A percentile compares a stretch with the other conserved stretches of the same genome.
Evolutionary conservation across 2,888 invertebrate genomes (phyloP).

Genomic region (Salpingus planirostris): DNA sequence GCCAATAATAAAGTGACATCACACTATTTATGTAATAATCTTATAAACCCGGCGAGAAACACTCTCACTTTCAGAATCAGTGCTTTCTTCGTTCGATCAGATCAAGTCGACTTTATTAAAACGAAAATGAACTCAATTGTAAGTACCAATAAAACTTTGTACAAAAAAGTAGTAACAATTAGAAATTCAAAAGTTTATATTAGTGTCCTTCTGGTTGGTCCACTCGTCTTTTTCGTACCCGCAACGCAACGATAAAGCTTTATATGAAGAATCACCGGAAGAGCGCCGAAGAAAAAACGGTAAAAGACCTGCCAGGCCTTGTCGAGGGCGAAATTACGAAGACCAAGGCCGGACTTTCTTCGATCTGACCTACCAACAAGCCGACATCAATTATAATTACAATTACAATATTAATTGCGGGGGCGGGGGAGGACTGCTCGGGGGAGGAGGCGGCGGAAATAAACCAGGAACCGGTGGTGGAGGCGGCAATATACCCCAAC

Average conservation of each 20-base stretch:
- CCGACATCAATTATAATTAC: conserved; percentile 26
- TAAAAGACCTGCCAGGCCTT: conserved; percentile 5
- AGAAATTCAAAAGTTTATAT: too few relatives aligned
- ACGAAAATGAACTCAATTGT: too few relatives aligned
- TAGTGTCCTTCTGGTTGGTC: too few relatives aligned
- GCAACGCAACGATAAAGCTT: conserved; percentile 14
- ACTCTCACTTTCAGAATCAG: too few relatives aligned
- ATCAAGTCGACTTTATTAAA: too few relatives aligned
- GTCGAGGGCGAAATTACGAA: conserved; percentile 11
- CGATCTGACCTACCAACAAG: conserved; percentile 23
- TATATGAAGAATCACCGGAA: conserved; percentile 7
- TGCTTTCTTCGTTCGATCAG: too few relatives aligned
- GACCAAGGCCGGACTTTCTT: conserved; percentile 26
- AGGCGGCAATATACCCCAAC: conserved; percentile 3
- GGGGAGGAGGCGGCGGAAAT: conserved; percentile 9
- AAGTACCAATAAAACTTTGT: too few relatives aligned
- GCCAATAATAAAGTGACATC: too few relatives aligned
- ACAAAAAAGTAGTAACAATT: too few relatives aligned
- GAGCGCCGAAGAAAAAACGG: conserved; percentile 1
- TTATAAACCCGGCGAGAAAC: too few relatives aligned
- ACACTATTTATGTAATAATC: too few relatives aligned
- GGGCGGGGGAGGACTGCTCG: conserved; percentile 19
- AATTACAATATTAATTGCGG: conserved; percentile 28
- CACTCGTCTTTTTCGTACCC: too few relatives aligned
- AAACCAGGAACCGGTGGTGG: conserved; percentile 3